Base-by-base conservation (phyloP, 2,888 invertebrate genomes). In the Phaonia tiefii region DNA sequence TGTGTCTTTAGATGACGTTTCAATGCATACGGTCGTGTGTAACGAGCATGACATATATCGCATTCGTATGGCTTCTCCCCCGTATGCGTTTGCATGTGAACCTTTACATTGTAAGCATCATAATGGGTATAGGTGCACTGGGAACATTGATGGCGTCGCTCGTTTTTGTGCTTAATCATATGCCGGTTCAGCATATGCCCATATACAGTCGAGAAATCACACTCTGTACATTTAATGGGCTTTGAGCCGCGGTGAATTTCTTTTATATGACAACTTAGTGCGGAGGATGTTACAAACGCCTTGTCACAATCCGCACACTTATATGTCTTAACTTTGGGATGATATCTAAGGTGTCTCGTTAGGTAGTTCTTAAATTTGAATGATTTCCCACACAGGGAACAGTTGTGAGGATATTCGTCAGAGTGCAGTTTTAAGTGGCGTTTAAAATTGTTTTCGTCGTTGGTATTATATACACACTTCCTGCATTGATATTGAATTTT, bases 41-140 rank as follows among this genome's bases (percentile, higher is more conserved):
- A 99, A 85, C 97, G 93, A 81, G 97, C 95, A 87, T 95, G 94
- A 91, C 99, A 97, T 83, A 94, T 92, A 83, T 96, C 96, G 89
- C 97, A 97, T 87, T 95, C 95, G 88, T 96, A 97, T 0, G 96
- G 96, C 85, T 96, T 96, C 89, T 97, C 96, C 0, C 96, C 96
- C 0, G 96, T 96, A 88, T 99, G 99, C 67, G 98, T 98, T 71
- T 99, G 94, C 84, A 99, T 92, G 89, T 99, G 99, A 0, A 99
- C 94, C 91, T 99, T 99, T 86, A 99, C 91, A 91, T 99, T 99
- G 91, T 99, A 99, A 31, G 98, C 98, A 91, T 99, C 99, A 3
- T 98, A 98, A 78, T 98, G 98, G 49, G 99, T 98, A 89, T 99
- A 99, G 0, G 98, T 97, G 92, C 99, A 99, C 90, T 98, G 97